These are phyloP conservation scores for Schizaphis graminum DNA, from an alignment of 2,888 invertebrate species.

Conservation along the genomic window DNA sequence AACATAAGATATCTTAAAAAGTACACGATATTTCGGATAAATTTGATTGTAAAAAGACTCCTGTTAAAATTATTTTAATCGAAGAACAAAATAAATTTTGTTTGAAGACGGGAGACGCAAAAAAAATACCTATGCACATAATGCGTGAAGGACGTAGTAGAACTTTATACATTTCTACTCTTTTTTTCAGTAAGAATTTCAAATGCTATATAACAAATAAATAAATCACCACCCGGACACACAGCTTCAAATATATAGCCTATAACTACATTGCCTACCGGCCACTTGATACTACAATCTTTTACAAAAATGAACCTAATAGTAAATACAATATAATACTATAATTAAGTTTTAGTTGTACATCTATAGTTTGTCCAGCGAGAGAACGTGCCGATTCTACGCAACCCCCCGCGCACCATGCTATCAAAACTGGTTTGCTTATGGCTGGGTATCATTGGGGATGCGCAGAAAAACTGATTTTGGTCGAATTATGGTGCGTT, in stretches of 20 bases:
- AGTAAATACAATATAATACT: background rate
- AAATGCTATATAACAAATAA: constrained; percentile 29
- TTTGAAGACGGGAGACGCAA: background rate
- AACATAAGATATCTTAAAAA: background rate
- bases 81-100: constrained; percentile 31
- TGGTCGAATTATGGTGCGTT: too few relatives aligned
- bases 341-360: background rate
- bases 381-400: too few relatives aligned
- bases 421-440: too few relatives aligned
- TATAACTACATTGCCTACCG: background rate
- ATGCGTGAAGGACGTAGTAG: constrained; percentile 3
- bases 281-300: background rate
- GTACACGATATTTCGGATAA: background rate
- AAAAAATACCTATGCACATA: constrained; percentile 31
- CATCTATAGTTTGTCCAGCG: background rate
- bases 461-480: too few relatives aligned
- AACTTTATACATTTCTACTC: constrained; percentile 7
- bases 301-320: background rate
- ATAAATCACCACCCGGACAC: constrained; percentile 36
- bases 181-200: constrained; percentile 18
- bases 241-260: background rate
- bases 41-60: background rate
- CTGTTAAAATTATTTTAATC: constrained; percentile 19
- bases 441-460: too few relatives aligned
- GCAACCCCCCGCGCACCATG: too few relatives aligned